Conservation (phyloP, 2,888 invertebrate species). For the Hirtodrosophila histrioides region DNA sequence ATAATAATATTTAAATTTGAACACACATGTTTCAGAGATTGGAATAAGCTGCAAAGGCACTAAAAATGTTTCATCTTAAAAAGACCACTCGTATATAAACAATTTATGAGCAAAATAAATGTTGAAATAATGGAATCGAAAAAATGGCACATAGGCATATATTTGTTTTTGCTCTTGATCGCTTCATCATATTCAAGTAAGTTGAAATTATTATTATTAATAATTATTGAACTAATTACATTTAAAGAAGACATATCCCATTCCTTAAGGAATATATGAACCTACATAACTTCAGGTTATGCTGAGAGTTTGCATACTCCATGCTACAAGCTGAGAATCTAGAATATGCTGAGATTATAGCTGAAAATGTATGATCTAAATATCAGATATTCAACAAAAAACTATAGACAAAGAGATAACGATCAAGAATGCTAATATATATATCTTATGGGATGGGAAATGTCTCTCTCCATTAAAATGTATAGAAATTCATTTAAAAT, state of each 20-base stretch:
- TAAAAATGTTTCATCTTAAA: conserved; percentile 38
- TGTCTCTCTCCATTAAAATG: neutral
- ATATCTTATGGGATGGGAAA: no score
- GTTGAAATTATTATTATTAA: conserved; percentile 28
- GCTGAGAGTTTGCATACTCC: no score
- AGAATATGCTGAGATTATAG: no score
- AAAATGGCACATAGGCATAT: conserved; percentile 62
- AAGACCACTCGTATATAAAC: conserved; percentile 29
- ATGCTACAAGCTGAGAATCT: no score
- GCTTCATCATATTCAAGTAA: conserved; percentile 80
- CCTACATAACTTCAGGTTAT: no score
- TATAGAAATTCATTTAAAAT: neutral
- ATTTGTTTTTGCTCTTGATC: conserved; percentile 79
- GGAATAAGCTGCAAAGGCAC: conserved; percentile 1
- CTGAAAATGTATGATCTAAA: no score
- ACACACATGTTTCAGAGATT: conserved; percentile 1
- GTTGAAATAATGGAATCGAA: conserved; percentile 64
- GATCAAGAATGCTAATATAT: no score
- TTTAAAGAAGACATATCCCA: neutral
- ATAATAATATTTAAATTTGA: neutral
- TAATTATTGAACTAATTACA: neutral
- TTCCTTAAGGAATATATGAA: no score
- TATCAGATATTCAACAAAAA: no score
- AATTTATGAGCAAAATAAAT: conserved; percentile 25
- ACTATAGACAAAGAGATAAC: no score